Evolutionary conservation across 2,888 invertebrate genomes (phyloP).

Genomic region (Platerodrilus igneus): DNA sequence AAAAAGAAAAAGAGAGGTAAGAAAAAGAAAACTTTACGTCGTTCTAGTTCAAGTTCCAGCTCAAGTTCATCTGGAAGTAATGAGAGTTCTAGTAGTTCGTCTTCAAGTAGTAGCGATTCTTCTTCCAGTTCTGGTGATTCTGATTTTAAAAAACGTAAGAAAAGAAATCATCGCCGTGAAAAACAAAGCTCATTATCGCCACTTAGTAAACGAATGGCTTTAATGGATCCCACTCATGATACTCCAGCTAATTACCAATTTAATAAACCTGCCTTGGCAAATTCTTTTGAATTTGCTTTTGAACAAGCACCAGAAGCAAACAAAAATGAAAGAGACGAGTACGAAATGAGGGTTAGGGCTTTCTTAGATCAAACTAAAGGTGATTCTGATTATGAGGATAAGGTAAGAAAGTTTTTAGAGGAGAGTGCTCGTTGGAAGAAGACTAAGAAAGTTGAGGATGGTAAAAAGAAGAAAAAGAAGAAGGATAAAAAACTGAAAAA

Average conservation of each 20-base stretch:
- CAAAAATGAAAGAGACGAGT: constrained; percentile 56
- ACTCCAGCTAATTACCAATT: constrained; percentile 59
- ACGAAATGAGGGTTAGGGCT: constrained; percentile 61
- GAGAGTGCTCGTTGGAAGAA: constrained; percentile 77
- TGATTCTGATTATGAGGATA: constrained; percentile 81
- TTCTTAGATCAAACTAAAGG: constrained; percentile 73
- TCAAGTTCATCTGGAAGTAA: constrained; percentile 54
- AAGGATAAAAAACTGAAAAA: constrained; percentile 60
- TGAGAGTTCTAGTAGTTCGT: constrained; percentile 52
- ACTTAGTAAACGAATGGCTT: constrained; percentile 77
- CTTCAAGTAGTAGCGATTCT: constrained; percentile 61
- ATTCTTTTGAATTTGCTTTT: constrained; percentile 49
- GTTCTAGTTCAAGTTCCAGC: constrained; percentile 46
- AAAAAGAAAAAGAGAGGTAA: constrained; percentile 61
- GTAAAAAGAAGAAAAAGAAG: constrained; percentile 54
- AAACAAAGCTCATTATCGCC: constrained; percentile 73
- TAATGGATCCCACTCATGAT: constrained; percentile 57
- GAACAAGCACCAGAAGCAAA: constrained; percentile 46
- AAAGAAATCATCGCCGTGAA: constrained; percentile 53
- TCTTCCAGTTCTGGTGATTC: constrained; percentile 59
- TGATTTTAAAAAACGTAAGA: constrained; percentile 55
- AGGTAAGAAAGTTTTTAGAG: constrained; percentile 78
- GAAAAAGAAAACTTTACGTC: constrained; percentile 58
- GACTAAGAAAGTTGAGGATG: constrained; percentile 63
- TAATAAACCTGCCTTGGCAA: constrained; percentile 62